Evolutionary conservation across 2,113 vertebrate species (phyloP).

Genomic region (Telmatochromis sp.): DNA sequence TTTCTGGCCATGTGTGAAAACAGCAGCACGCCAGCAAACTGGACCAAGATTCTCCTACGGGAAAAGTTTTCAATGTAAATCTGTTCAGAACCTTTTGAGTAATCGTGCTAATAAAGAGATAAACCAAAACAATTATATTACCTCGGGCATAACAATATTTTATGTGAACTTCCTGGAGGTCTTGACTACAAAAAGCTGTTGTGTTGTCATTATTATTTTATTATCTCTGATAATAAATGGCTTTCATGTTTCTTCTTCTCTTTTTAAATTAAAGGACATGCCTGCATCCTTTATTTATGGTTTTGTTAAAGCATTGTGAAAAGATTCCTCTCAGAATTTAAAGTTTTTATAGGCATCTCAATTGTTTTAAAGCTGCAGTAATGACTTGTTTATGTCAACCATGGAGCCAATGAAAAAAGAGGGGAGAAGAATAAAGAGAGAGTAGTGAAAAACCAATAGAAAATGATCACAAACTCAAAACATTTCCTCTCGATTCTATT

Average conservation of each 20-base stretch:
- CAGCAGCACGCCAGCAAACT: not conserved
- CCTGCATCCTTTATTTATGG: not conserved
- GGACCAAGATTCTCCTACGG: not conserved
- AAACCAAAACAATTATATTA: not conserved
- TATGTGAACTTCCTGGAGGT: not conserved
- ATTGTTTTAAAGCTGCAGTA: not conserved
- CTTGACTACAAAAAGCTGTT: not conserved
- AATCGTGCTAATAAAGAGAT: not conserved
- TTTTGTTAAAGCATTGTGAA: not conserved
- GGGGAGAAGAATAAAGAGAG: accelerated
- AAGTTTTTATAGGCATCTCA: not conserved
- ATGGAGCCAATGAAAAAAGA: not conserved
- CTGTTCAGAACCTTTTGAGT: not conserved
- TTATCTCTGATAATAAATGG: not conserved
- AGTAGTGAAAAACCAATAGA: not conserved
- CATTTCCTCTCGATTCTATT: not conserved
- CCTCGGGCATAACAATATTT: not conserved
- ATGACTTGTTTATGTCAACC: not conserved
- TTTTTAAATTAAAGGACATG: accelerated
- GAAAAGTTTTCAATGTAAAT: not conserved
- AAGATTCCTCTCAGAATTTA: not conserved
- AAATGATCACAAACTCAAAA: not conserved
- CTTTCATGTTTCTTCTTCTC: not conserved
- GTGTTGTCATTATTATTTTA: not conserved
- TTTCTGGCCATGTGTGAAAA: not conserved